phyloP scores from a whole-genome alignment of 2,113 vertebrate species.

The Tinamus guttatus region DNA sequence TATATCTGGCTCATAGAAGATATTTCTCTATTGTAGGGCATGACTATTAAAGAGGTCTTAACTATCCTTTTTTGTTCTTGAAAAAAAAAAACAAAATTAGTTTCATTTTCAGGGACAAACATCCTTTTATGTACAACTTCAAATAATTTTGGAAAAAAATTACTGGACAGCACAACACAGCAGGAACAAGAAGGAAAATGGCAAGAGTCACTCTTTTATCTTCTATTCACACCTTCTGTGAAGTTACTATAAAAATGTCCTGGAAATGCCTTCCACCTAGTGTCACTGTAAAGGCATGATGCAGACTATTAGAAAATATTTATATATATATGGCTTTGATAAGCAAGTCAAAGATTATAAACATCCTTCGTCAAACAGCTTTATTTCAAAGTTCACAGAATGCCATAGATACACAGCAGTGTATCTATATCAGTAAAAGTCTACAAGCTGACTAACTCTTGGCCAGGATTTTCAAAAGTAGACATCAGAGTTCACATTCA shows the following conservation, averaged over 20 bases:
- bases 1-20: not conserved
- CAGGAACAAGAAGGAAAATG: not conserved
- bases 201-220: not conserved
- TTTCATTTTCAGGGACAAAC: not conserved
- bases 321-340: not conserved
- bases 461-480: not conserved
- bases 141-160: not conserved
- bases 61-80: not conserved
- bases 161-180: not conserved
- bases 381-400: not conserved
- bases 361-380: not conserved
- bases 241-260: not conserved
- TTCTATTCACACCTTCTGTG: not conserved
- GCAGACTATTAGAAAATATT: too few relatives aligned
- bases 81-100: not conserved
- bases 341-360: not conserved
- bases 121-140: not conserved
- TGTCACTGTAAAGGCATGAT: not conserved
- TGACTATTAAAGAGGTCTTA: not conserved
- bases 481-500: not conserved
- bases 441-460: not conserved
- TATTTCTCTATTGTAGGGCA: not conserved
- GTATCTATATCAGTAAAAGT: not conserved
- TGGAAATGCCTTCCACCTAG: not conserved
- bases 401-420: not conserved